These are phyloP conservation scores for Cheilosia vulpina DNA, from an alignment of 2,888 invertebrate species.

Conservation along the genomic window DNA sequence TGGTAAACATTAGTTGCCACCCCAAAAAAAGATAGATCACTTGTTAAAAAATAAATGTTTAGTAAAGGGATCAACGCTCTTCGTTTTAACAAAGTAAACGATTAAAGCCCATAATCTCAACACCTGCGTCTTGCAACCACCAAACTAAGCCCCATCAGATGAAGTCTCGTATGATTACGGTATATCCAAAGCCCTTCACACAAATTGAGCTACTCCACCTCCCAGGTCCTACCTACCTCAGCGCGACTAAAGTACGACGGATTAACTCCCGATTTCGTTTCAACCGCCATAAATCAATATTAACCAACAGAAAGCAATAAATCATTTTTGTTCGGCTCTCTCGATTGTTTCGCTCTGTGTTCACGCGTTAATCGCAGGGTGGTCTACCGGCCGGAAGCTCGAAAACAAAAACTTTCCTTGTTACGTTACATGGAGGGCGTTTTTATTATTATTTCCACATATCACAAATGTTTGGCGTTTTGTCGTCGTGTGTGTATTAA, in stretches of 20 bases:
- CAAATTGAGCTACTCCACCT: not conserved
- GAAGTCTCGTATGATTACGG: conserved; percentile 1
- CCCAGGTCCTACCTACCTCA: not conserved
- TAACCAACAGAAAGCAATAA: conserved; percentile 68
- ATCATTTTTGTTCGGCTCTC: conserved; percentile 29
- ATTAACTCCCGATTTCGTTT: conserved; percentile 58
- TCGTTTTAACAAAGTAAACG: not conserved
- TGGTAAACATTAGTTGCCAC: not conserved
- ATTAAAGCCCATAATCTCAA: not conserved
- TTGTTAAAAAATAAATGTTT: not conserved
- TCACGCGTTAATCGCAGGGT: conserved; percentile 42
- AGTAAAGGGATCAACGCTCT: conserved; percentile 1
- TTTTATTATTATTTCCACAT: conserved; percentile 64
- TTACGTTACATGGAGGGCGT: conserved; percentile 57
- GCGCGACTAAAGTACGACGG: conserved; percentile 24
- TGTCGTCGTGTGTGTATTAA: conserved; percentile 57
- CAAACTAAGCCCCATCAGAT: not conserved
- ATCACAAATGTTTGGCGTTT: conserved; percentile 62
- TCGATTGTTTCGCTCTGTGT: conserved; percentile 18
- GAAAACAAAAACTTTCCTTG: conserved; percentile 39
- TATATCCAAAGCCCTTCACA: not conserved
- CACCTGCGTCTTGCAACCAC: not conserved
- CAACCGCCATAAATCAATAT: conserved; percentile 71
- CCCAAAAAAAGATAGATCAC: not conserved
- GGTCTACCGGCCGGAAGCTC: conserved; percentile 35